Conservation (phyloP, 2,113 vertebrate genomes). For the Albula goreensis region DNA sequence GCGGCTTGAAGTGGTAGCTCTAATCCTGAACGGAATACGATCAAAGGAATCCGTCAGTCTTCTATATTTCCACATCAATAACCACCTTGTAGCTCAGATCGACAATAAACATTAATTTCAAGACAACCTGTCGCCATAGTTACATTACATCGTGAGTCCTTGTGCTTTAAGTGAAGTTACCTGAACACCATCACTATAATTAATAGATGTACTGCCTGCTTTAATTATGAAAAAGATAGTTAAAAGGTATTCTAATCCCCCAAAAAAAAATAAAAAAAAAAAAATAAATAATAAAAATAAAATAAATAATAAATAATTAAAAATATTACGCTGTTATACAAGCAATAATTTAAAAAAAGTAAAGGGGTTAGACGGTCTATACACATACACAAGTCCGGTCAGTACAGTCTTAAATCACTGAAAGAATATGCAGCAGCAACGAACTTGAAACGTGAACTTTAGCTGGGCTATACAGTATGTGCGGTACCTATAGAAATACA, state of each 20-base stretch:
- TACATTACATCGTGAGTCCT: background rate
- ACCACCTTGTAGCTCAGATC: background rate
- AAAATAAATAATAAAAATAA: too few relatives aligned
- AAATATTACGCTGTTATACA: too few relatives aligned
- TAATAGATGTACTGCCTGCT: background rate
- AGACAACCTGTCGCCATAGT: slow-evolving; percentile 23
- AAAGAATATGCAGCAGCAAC: background rate
- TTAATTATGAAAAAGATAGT: background rate
- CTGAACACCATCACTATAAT: background rate
- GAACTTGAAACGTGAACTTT: background rate
- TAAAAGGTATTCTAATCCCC: background rate
- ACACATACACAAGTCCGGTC: too few relatives aligned
- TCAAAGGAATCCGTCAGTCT: background rate
- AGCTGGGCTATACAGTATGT: too few relatives aligned
- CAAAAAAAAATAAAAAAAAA: background rate
- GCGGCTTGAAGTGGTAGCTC: background rate
- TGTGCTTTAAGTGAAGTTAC: slow-evolving; percentile 2
- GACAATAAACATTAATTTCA: slow-evolving; percentile 21
- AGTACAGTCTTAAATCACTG: too few relatives aligned
- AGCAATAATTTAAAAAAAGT: too few relatives aligned
- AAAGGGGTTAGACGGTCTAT: too few relatives aligned
- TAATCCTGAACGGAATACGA: slow-evolving; percentile 11
- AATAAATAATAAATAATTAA: background rate
- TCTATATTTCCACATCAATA: slow-evolving; percentile 17
- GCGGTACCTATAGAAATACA: too few relatives aligned